phyloP scores from a whole-genome alignment of 2,113 vertebrate species.

The Nestor notabilis region DNA sequence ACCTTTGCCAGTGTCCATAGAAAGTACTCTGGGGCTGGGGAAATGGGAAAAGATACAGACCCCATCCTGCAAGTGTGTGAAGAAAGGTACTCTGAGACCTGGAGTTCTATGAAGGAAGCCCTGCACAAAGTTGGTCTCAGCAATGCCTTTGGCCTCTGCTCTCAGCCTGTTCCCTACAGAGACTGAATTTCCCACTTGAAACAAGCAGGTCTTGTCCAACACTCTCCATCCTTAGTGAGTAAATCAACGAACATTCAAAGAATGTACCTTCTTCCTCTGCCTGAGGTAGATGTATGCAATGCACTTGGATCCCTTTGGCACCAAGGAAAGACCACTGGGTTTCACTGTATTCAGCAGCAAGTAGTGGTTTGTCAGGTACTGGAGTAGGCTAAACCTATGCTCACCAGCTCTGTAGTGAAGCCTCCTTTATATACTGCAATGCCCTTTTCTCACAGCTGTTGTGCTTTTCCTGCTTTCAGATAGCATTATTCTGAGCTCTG shows the following conservation, averaged over 20 bases:
- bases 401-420: background rate
- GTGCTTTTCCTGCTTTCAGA: background rate
- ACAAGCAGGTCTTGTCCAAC: background rate
- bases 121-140: background rate
- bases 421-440: background rate
- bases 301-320: accelerated
- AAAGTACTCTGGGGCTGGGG: background rate
- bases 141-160: background rate
- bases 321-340: background rate
- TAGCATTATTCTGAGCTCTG: background rate
- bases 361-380: background rate
- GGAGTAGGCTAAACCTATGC: background rate
- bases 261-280: background rate
- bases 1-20: background rate
- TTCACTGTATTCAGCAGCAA: background rate
- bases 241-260: background rate
- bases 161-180: background rate
- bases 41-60: background rate
- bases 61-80: background rate
- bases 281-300: background rate
- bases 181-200: background rate
- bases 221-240: background rate
- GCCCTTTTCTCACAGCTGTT: background rate
- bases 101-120: background rate
- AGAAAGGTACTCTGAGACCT: background rate